phyloP scores from a whole-genome alignment of 2,888 invertebrate genomes.

The Drosophila subsilvestris region DNA sequence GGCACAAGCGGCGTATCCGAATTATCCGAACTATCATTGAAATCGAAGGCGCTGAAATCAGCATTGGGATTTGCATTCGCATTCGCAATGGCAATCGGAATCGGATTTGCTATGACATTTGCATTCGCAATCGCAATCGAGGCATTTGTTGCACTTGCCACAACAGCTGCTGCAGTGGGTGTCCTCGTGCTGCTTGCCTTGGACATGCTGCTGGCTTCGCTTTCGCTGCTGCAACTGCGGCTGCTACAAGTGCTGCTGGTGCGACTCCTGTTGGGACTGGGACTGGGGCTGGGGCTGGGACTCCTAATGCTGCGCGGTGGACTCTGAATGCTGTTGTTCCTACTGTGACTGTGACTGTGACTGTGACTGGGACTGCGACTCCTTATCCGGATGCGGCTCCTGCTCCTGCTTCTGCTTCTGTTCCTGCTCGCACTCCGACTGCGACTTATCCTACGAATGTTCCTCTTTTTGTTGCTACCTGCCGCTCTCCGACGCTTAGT shows the following conservation, averaged over 20 bases:
- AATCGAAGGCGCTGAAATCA: constrained; percentile 84
- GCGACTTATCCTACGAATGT: constrained; percentile 25
- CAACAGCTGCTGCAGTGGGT: constrained; percentile 34
- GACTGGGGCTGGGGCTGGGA: constrained; percentile 20
- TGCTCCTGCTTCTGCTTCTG: constrained; percentile 12
- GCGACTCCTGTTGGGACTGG: constrained; percentile 25
- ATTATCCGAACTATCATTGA: constrained; percentile 84
- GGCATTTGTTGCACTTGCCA: constrained; percentile 44
- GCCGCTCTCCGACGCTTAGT: constrained; percentile 1
- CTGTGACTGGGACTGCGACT: constrained; percentile 25
- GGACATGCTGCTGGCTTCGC: constrained; percentile 50
- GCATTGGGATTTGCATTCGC: constrained; percentile 23
- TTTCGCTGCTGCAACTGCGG: constrained; percentile 26
- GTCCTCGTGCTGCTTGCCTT: constrained; percentile 42
- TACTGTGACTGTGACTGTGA: constrained; percentile 29
- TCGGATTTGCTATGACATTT: not conserved
- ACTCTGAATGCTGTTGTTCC: constrained; percentile 23
- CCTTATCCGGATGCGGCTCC: constrained; percentile 28
- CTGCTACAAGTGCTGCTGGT: constrained; percentile 34
- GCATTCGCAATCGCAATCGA: constrained; percentile 14
- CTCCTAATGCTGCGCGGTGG: constrained; percentile 25
- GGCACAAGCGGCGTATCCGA: constrained; percentile 79
- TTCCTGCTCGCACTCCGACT: constrained; percentile 17
- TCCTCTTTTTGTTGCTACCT: constrained; percentile 17
- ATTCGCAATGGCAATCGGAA: no score